Base-by-base conservation (phyloP, 2,888 invertebrate genomes). In the Cancer borealis region DNA sequence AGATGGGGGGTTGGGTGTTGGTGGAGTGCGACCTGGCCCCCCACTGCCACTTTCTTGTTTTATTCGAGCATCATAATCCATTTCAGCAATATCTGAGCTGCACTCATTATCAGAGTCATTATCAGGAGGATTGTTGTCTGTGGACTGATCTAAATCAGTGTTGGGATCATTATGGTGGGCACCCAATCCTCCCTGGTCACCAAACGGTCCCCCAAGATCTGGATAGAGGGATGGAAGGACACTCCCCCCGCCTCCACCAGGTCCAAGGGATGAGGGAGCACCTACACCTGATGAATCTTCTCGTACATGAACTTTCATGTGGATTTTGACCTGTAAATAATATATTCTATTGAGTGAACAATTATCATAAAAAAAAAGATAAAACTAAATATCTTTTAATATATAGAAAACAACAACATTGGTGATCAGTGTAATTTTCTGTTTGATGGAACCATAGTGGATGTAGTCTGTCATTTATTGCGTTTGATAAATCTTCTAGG, bases 271-370 rank as follows among this genome's bases (percentile, higher is more conserved):
- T n/a, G 94, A 93, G 12, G 94, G 91, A 26, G 92, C 93, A n/a
- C 95, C 95, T 87, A 95, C 89, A 49, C 95, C 93, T 39, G 95
- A 90, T 39, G 95, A 90, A 88, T 95, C 95, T 91, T 95, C 95
- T 30, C 95, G 93, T 30, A 94, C 93, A 91, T 95, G 95, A 6
- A 95, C 95, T 92, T 95, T 95, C 95, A 95, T 95, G 93, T 95
- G 95, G 90, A 95, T 95, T 92, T 95, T 95, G 45, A 95, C 95
- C 95, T 95, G 95, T n/a, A 89, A 88, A 45, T 84, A n/a, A 14
- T 46, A 88, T 12, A 12, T 3, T 4, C 5, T 21, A n/a, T 66
- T 66, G 3, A 66, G 21, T 66, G 66, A 60, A 66, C 8, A 21
- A 6, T 17, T 66, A 21, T 66, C 6, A n/a, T n/a, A 5, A n/a